Evolutionary conservation across 2,888 invertebrate genomes (phyloP).

Genomic region (Drosophila nr. perissopoda): DNA sequence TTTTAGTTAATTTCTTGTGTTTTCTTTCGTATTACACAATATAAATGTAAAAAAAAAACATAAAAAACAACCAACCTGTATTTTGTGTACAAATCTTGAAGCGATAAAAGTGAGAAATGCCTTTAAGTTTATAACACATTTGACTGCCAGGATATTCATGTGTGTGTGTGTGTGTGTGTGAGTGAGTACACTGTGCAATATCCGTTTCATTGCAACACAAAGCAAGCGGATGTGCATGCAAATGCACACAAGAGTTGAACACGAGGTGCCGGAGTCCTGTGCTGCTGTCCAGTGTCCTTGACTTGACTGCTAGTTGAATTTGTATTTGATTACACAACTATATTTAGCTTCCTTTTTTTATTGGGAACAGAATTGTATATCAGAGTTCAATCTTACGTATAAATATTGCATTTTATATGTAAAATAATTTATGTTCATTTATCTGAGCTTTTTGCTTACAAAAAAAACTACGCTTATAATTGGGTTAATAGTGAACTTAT

Average conservation of each 20-base stretch:
- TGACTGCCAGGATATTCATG: conserved; percentile 19
- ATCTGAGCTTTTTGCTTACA: neutral
- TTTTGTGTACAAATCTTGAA: conserved; percentile 13
- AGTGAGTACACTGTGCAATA: conserved; percentile 36
- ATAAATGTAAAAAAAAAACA: conserved; percentile 42
- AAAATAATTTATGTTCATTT: neutral
- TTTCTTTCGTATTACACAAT: conserved; percentile 42
- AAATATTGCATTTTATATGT: neutral
- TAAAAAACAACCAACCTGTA: conserved; percentile 9
- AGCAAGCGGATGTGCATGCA: conserved; percentile 51
- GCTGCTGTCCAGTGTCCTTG: conserved; percentile 11
- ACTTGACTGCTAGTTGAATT: conserved; percentile 19
- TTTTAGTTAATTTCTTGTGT: conserved; percentile 52
- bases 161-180: conserved; percentile 5
- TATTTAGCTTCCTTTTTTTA: conserved; percentile 8
- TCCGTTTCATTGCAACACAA: conserved; percentile 50
- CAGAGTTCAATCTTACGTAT: neutral
- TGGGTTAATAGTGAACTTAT: neutral
- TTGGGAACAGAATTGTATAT: neutral
- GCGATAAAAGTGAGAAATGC: neutral
- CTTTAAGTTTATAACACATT: conserved; percentile 24
- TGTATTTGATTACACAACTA: conserved; percentile 16
- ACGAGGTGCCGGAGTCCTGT: conserved; percentile 8
- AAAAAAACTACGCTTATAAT: neutral
- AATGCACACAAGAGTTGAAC: conserved; percentile 34